These are phyloP conservation scores for Sipha flava DNA, from an alignment of 1,140 invertebrate genomes.

Conservation along the genomic window DNA sequence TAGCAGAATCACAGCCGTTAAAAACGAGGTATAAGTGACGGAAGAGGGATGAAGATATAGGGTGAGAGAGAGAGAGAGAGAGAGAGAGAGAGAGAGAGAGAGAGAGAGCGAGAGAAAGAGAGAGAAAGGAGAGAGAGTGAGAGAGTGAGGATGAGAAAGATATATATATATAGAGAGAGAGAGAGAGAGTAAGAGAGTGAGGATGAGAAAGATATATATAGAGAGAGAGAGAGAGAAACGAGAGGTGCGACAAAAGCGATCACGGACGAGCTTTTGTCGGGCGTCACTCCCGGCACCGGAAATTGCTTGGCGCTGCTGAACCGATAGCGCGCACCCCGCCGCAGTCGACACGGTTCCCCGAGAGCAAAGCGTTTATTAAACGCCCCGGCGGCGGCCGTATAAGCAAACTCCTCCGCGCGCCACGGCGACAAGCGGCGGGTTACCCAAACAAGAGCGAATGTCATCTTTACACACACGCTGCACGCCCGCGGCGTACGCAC, in stretches of 20 bases:
- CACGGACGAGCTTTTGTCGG: not conserved
- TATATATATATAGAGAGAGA: too few species aligned
- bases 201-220: too few species aligned
- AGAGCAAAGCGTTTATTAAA: conserved; percentile 24
- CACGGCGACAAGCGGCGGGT: not conserved
- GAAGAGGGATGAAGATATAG: too few species aligned
- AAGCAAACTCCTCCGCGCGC: not conserved
- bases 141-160: too few species aligned
- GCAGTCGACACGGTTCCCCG: not conserved
- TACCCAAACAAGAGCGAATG: not conserved
- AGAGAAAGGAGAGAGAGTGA: too few species aligned
- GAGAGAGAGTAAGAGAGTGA: too few species aligned
- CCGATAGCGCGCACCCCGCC: not conserved
- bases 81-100: too few species aligned
- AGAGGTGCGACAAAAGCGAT: not conserved
- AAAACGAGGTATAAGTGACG: too few species aligned
- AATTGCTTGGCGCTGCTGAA: conserved; percentile 21
- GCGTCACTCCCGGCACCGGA: conserved; percentile 14
- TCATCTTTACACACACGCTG: not conserved
- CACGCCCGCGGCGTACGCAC: not conserved
- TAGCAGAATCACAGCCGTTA: too few species aligned
- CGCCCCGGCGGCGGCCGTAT: not conserved
- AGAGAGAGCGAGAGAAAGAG: too few species aligned
- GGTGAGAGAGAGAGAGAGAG: too few species aligned
- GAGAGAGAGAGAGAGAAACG: not conserved